Conservation (phyloP, 2,797 vertebrate species). For the Hemitrygon akajei region DNA sequence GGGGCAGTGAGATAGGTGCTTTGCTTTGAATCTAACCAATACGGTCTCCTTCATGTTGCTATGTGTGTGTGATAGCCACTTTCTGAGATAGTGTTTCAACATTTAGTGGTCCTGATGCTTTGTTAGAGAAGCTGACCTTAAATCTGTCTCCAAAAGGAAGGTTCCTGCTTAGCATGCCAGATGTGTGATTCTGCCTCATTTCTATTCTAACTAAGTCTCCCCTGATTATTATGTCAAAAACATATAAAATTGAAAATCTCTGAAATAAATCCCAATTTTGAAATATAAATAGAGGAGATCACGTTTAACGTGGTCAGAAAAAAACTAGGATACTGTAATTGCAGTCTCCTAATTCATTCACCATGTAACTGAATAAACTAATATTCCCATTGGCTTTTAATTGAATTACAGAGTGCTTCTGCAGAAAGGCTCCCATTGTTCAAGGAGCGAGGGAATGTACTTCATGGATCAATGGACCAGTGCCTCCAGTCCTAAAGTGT, state of each 20-base stretch:
- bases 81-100: neutral
- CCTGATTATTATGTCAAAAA: constrained; percentile 20
- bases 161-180: neutral
- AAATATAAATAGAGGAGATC: constrained; percentile 21
- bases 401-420: constrained; percentile 14
- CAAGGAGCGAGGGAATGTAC: neutral
- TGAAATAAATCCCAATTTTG: constrained; percentile 30
- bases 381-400: constrained; percentile 29
- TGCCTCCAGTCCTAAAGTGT: constrained; percentile 12
- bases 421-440: neutral
- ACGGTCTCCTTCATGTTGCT: too few relatives aligned
- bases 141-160: constrained; percentile 4
- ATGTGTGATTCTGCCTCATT: neutral
- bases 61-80: neutral
- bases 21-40: too few relatives aligned
- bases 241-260: constrained; percentile 4
- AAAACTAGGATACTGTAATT: neutral
- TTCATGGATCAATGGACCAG: constrained; percentile 29
- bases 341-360: constrained; percentile 28
- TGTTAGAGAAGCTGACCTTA: constrained; percentile 15
- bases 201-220: neutral
- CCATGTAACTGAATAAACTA: constrained; percentile 28
- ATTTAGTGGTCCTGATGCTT: neutral
- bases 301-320: neutral
- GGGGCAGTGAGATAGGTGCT: neutral